Evolutionary conservation across 64 coral and sea anemone genomes (phyloP).

Genomic region (Acropora tenuis): DNA sequence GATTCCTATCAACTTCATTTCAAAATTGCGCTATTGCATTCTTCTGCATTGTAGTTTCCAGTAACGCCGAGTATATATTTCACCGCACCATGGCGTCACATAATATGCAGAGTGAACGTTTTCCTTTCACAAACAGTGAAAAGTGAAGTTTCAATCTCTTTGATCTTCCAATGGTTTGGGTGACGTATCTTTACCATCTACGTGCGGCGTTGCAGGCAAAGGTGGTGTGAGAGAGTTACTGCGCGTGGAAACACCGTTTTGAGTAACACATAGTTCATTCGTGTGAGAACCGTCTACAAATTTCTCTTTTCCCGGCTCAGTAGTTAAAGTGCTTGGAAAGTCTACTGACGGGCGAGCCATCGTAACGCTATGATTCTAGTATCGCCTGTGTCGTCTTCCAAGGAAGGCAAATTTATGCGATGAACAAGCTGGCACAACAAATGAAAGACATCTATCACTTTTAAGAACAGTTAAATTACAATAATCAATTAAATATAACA

Average conservation of each 20-base stretch:
- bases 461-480: no score
- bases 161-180: not conserved
- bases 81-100: no score
- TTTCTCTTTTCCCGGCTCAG: not conserved
- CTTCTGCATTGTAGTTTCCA: no score
- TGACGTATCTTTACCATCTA: not conserved
- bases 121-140: no score
- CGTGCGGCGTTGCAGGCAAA: not conserved
- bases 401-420: not conserved
- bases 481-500: no score
- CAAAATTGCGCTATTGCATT: no score
- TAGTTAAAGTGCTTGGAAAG: not conserved
- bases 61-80: no score
- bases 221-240: not conserved
- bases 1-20: no score
- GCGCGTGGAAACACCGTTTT: not conserved
- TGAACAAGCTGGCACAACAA: not conserved
- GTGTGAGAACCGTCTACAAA: not conserved
- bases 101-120: no score
- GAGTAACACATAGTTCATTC: not conserved
- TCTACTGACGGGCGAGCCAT: not conserved
- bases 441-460: no score
- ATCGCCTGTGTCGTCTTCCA: not conserved
- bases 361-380: not conserved
- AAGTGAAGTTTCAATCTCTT: not conserved